Percentiles rank a stretch among this genome's conserved stretches.
Evolutionary conservation across 2,888 invertebrate species (phyloP).

Genomic region (Melieria omissa): DNA sequence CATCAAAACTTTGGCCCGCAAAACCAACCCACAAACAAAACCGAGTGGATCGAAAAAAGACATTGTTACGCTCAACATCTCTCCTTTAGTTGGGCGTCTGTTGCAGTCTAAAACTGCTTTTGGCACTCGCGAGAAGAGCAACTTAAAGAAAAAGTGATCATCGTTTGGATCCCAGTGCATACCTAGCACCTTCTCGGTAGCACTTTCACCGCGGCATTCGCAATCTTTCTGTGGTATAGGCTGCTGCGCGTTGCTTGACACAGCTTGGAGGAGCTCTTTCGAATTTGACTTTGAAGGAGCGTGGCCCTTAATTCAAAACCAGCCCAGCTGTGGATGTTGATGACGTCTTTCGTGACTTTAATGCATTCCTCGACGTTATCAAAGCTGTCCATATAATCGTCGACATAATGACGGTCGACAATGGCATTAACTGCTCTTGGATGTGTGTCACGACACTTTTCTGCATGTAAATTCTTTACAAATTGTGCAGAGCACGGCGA

Average conservation of each 20-base stretch:
- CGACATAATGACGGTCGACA: constrained; percentile 17
- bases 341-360: constrained; percentile 6
- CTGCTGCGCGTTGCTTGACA: not conserved
- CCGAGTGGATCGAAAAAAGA: constrained; percentile 16
- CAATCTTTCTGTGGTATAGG: not conserved
- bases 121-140: not conserved
- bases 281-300: no score
- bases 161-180: constrained; percentile 13
- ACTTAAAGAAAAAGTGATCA: not conserved
- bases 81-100: constrained; percentile 14
- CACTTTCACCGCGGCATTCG: not conserved
- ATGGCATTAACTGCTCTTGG: constrained; percentile 14
- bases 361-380: constrained; percentile 12
- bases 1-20: constrained; percentile 9
- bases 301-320: constrained; percentile 17
- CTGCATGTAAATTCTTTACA: constrained; percentile 38
- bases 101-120: constrained; percentile 2
- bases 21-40: not conserved
- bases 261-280: constrained; percentile 8
- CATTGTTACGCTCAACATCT: constrained; percentile 5
- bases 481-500: constrained; percentile 38
- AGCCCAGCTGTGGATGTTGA: constrained; percentile 4
- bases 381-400: constrained; percentile 15
- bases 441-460: not conserved
- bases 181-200: constrained; percentile 6